A percentile compares a stretch with the other conserved stretches of the same genome.
phyloP scores from a whole-genome alignment of 2,113 vertebrate species.

The Elephas maximus region DNA sequence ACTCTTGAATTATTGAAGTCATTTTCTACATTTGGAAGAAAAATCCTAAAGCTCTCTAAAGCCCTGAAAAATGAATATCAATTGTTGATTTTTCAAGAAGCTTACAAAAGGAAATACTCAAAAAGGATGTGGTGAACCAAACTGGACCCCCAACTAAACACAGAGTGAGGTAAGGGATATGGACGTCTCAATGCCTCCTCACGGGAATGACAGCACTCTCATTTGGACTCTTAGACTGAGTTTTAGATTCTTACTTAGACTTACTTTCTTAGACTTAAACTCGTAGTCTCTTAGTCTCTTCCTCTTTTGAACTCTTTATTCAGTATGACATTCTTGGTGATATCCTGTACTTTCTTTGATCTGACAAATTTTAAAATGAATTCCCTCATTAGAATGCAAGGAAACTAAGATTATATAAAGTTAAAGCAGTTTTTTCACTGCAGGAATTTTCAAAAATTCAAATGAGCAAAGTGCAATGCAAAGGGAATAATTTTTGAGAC shows the following conservation, averaged over 20 bases:
- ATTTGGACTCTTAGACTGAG: background rate
- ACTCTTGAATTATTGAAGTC: background rate
- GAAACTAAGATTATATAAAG: background rate
- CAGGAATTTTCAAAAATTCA: background rate
- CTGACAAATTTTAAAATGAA: background rate
- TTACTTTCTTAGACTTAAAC: no score
- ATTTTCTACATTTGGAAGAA: background rate
- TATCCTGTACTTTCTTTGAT: background rate
- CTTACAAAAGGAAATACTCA: background rate
- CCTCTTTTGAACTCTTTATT: background rate
- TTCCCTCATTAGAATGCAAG: background rate
- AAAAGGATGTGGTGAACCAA: background rate
- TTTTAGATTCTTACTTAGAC: background rate
- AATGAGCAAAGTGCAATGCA: background rate
- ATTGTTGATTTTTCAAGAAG: background rate
- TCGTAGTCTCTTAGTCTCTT: background rate
- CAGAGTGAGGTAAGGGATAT: fast-evolving
- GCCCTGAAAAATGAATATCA: background rate
- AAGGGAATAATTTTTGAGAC: background rate
- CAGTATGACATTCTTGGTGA: fast-evolving
- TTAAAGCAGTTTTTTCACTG: background rate
- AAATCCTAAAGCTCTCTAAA: background rate
- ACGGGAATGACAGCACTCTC: fast-evolving
- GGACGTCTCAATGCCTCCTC: fast-evolving
- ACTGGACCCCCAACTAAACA: fast-evolving